Conservation (phyloP, 2,797 vertebrate genomes). For the Channallabes apus region DNA sequence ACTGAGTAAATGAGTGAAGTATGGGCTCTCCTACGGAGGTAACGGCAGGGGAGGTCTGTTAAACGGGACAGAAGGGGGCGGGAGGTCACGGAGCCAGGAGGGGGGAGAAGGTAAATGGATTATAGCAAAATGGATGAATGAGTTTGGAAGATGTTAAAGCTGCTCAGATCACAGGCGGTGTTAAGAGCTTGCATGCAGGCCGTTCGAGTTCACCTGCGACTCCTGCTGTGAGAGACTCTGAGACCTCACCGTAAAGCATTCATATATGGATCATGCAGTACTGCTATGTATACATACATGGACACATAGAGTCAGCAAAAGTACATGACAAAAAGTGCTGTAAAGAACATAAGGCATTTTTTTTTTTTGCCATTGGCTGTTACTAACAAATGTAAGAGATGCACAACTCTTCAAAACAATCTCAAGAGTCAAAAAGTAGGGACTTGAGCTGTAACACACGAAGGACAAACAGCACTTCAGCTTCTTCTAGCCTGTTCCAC, state of each 20-base stretch:
- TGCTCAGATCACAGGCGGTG: conserved; percentile 61
- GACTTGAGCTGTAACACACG: background rate
- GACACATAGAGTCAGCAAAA: conserved; percentile 36
- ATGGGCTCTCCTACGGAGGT: conserved; percentile 36
- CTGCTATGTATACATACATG: conserved; percentile 52
- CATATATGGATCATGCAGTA: conserved; percentile 58
- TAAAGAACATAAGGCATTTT: background rate
- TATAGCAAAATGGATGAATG: conserved; percentile 57
- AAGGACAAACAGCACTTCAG: conserved; percentile 15
- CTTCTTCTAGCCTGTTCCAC: conserved; percentile 21
- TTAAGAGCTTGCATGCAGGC: conserved; percentile 56
- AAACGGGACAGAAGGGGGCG: conserved; percentile 24
- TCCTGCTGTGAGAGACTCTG: conserved; percentile 56
- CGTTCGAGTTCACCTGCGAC: conserved; percentile 65
- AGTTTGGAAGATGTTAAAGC: conserved; percentile 53
- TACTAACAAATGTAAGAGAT: background rate
- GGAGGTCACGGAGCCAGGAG: conserved; percentile 29
- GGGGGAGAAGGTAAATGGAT: conserved; percentile 33
- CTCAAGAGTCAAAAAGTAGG: background rate
- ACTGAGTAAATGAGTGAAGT: conserved; percentile 31
- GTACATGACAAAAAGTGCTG: background rate
- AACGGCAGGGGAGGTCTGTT: conserved; percentile 41
- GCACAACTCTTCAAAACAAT: background rate
- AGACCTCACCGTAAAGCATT: conserved; percentile 49
- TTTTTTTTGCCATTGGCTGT: background rate